These are phyloP conservation scores for Petaurus breviceps DNA, from an alignment of 2,113 vertebrate genomes.

Conservation along the genomic window DNA sequence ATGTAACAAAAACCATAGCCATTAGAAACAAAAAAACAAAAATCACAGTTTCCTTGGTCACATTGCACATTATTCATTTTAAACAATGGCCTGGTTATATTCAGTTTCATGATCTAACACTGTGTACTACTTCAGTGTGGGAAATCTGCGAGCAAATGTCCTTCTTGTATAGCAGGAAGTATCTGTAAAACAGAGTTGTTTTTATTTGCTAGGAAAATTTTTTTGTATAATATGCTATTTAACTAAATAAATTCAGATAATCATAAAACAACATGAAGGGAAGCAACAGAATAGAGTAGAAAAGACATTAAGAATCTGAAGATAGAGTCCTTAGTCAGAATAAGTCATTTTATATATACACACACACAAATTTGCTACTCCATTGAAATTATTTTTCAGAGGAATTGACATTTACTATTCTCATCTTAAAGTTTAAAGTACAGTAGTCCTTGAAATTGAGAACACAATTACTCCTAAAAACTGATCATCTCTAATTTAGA, in stretches of 20 bases:
- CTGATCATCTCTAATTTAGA: neutral
- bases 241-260: constrained; percentile 68
- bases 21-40: constrained; percentile 77
- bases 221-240: constrained; percentile 36
- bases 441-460: neutral
- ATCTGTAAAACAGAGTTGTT: constrained; percentile 82
- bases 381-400: neutral
- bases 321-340: neutral
- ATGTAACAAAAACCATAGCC: constrained; percentile 50
- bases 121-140: constrained; percentile 66
- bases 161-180: constrained; percentile 79
- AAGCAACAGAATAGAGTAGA: neutral
- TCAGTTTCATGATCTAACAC: constrained; percentile 54
- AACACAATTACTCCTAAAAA: neutral
- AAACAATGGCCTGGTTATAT: constrained; percentile 81
- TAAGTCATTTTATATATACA: neutral
- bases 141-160: constrained; percentile 76
- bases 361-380: too few relatives aligned
- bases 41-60: constrained; percentile 72
- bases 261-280: constrained; percentile 71
- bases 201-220: constrained; percentile 84
- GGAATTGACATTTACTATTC: neutral
- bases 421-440: neutral
- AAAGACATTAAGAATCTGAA: neutral
- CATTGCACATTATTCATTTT: constrained; percentile 72